Evolutionary conservation across 2,797 vertebrate species (phyloP).

Genomic region (Numenius phaeopus): DNA sequence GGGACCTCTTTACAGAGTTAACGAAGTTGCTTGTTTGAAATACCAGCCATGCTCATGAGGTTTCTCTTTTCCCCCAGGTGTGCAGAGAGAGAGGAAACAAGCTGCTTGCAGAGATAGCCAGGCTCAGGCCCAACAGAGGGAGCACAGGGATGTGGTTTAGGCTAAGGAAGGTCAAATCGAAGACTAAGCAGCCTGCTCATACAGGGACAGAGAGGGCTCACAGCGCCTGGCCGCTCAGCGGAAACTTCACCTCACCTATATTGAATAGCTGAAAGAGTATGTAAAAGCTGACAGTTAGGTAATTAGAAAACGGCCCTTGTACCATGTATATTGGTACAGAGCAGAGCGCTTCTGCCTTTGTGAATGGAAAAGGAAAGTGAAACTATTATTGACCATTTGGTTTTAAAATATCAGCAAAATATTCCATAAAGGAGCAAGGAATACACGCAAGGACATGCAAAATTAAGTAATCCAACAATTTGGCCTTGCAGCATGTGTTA

Average conservation of each 20-base stretch:
- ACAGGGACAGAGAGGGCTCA: neutral
- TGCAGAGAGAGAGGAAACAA: neutral
- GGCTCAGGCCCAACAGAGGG: neutral
- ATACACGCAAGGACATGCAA: neutral
- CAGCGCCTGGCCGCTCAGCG: rapidly evolving
- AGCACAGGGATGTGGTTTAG: rapidly evolving
- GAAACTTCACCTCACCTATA: neutral
- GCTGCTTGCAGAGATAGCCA: rapidly evolving
- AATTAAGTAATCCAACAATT: neutral
- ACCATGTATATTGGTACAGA: neutral
- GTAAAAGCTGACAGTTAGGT: neutral
- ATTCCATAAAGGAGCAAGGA: neutral
- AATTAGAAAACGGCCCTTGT: neutral
- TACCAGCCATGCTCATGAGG: neutral
- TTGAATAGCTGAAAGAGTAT: neutral
- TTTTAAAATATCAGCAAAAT: neutral
- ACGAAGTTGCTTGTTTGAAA: neutral
- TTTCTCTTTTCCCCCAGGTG: neutral
- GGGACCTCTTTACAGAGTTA: neutral
- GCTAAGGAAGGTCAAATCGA: too few relatives aligned
- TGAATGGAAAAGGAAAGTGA: neutral
- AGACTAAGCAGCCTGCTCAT: neutral
- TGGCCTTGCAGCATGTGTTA: neutral
- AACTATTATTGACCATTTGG: neutral
- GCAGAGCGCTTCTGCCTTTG: neutral